Percentiles rank a stretch among this genome's conserved stretches.
Conservation (phyloP, 2,113 vertebrate species). For the Antigone vipio region DNA sequence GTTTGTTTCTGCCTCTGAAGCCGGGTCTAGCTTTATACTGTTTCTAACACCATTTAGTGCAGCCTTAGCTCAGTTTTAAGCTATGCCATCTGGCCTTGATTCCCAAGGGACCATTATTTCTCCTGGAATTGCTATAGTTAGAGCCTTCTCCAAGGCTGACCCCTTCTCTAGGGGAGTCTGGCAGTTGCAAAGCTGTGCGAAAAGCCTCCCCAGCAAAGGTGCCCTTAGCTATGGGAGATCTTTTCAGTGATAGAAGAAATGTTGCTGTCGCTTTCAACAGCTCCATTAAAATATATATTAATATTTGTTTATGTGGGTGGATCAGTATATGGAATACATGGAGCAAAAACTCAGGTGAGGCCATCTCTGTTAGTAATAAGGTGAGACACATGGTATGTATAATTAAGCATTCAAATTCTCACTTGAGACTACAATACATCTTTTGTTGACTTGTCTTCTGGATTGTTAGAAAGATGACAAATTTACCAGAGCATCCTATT, state of each 20-base stretch:
- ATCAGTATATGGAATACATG: neutral
- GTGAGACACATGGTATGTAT: neutral
- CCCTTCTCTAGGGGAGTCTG: neutral
- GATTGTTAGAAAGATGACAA: too few species aligned
- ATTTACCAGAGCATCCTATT: slow-evolving; percentile 10
- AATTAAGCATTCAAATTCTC: slow-evolving; percentile 27
- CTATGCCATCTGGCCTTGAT: neutral
- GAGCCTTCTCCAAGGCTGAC: neutral
- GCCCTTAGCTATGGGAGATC: neutral
- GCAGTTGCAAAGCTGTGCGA: neutral
- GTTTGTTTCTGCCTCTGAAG: neutral
- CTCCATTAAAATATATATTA: neutral
- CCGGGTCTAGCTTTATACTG: neutral
- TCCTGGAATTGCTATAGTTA: neutral
- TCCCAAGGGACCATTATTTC: neutral
- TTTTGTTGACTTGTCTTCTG: slow-evolving; percentile 60
- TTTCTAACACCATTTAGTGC: neutral
- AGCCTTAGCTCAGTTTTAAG: slow-evolving; percentile 6
- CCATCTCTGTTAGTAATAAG: neutral
- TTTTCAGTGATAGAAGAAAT: neutral
- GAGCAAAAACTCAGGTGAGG: neutral
- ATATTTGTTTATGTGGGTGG: neutral
- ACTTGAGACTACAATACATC: neutral
- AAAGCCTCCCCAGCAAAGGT: neutral
- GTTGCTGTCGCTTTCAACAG: neutral